These are phyloP conservation scores for Catalaphyllia jardinei DNA, from an alignment of 64 coral and sea anemone species.

Conservation along the genomic window DNA sequence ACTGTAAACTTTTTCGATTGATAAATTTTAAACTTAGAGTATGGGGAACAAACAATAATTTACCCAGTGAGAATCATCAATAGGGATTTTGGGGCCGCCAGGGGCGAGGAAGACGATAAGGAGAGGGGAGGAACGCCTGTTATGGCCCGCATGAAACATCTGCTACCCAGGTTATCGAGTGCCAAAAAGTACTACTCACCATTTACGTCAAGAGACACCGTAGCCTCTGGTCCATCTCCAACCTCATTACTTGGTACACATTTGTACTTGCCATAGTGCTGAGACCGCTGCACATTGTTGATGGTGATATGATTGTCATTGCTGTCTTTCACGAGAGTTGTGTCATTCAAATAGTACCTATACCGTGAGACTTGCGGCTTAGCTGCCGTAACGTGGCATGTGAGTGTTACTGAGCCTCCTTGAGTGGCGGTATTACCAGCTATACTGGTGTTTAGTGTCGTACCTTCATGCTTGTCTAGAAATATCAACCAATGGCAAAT, in stretches of 20 bases:
- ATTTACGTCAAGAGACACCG: neutral
- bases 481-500: neutral
- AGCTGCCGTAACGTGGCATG: neutral
- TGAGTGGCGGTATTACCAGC: neutral
- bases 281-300: neutral
- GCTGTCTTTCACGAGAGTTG: no score
- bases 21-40: no score
- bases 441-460: neutral
- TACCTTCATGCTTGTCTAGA: neutral
- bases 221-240: neutral
- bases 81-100: no score
- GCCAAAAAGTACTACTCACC: neutral
- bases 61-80: no score
- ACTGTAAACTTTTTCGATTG: no score
- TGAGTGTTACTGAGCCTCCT: neutral
- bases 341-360: neutral
- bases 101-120: no score
- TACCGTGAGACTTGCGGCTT: neutral
- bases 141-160: no score
- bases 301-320: neutral
- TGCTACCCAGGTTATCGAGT: no score
- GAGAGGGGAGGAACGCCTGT: no score
- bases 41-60: no score
- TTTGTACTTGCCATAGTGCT: neutral
- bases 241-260: neutral